Evolutionary conservation across 2,113 vertebrate species (phyloP), one percentile per base, ranked within the genome.

Genomic region (Rhinoderma darwinii): DNA sequence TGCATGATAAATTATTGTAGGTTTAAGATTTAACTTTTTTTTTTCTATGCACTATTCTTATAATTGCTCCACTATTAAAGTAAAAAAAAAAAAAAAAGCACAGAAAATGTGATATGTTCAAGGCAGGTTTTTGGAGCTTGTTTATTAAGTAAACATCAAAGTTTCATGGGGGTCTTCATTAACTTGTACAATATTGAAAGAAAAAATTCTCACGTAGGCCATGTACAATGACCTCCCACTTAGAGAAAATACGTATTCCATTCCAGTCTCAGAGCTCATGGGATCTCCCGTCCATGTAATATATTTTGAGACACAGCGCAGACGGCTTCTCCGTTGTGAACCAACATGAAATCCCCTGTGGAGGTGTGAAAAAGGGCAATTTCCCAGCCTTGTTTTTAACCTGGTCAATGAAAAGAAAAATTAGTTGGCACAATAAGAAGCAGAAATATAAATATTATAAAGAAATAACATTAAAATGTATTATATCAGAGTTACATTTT

Each of bases 151-250:
- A 63, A 82, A 82, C 20, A 63, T 66, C 37, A 30, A 1, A 25
- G 76, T 54, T 78, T 54, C 56, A n/a, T 44, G 56, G 79, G 79
- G 79, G 56, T 66, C 79, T 54, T 56, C 79, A 78, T 39, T 80
- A 37, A 37, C 79, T 44, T 15, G 39, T 44, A 59, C 35, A 25
- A 80, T 25, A 37, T 79, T 56, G 47, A 32, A 17, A 61, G 54
- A 81, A 81, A 41, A 37, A 81, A 81, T 82, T 59, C 59, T 63
- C 56, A 66, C 56, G 41, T 66, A 15, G 12, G 5, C 79, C 41
- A 8, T 61, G 54, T 30, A 81, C 20, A 63, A 59, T 59, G 79
- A 66, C 79, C 79, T 82, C 79, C 79, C 39, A 43, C 56, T 39
- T 66, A 61, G 79, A 82, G 35, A 63, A 11, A 43, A 82, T 41